Evolutionary conservation across 2,797 vertebrate species (phyloP), one percentile per base, ranked within the genome.

Genomic region (Scolopax bukidnonensis): DNA sequence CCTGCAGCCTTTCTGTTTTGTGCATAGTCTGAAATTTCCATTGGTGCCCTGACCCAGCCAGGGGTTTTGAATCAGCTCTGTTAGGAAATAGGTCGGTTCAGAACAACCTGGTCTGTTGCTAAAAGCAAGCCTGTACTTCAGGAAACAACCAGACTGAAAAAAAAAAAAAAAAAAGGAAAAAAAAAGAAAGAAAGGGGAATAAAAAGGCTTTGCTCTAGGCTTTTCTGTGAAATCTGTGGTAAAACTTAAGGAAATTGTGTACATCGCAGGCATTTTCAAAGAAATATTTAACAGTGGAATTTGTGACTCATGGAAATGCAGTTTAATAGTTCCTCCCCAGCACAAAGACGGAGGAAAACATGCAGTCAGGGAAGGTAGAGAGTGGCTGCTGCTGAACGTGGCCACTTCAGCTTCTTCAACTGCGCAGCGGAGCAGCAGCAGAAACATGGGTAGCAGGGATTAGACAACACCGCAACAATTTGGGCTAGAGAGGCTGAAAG

Each of bases 101-200:
- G 84, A 78, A 71, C 28, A 85, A 86, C 3, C 9, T 80, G 69
- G 48, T 41, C 47, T 91, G 82, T 56, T 82, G 83, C 83, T 95
- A 41, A 89, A 91, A 95, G 86, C 93, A 96, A 96, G 89, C 57
- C 71, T 54, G 59, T 47, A 65, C 93, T 87, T 92, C 87, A 89
- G 95, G 93, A 96, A 92, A 96, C 75, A 87, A 78, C 54, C 12
- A 33, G 78, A 32, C 43, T 27, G 53, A 2, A 15, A 20, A 30
- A 12, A 68, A 81, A 65, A 59, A 40, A 61, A 21, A 21, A 13
- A 11, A 30, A 15, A 12, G 12, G 11, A 4, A 14, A 10, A 10
- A 8, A 3, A 16, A 8, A 12, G 6, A 57, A 50, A 48, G 45
- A 47, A 21, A 12, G 45, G 47, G 50, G 50, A 32, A 15, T 64